Evolutionary conservation across 2,888 invertebrate species (phyloP), one percentile per base, ranked within the genome.

Genomic region (Caenorhabditis japonica): DNA sequence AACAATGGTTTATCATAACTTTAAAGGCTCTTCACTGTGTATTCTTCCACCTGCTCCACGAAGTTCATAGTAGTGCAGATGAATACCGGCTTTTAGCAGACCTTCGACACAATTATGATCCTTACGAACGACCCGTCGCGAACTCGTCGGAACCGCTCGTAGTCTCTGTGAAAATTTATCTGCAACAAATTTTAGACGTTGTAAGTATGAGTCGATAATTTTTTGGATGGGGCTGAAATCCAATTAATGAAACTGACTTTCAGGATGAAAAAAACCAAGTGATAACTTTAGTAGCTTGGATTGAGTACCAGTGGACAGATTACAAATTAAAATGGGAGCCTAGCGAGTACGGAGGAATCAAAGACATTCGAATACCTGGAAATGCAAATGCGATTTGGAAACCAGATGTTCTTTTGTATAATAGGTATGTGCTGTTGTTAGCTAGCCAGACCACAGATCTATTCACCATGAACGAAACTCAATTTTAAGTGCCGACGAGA

Each of bases 231-330:
- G 23, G 4, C 12, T 0, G 19, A 41, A 49, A 36, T 47, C 8
- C 15, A n/a, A 7, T 8, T 8, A 10, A 17, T 10, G n/a, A n/a
- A n/a, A n/a, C n/a, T n/a, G n/a, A 7, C 25, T 53, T 77, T 41
- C 27, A 83, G 82, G 82, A 84, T 41, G 82, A 82, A 49, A 84
- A 84, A 70, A 82, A 84, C 34, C 83, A 84, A 64, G 81, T 84
- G 13, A 79, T 84, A 17, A 82, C 81, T 4, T 55, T 84, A 51
- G 80, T 81, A 1, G 81, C 83, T 2, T 84, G 82, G 82, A 77
- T 84, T 33, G 79, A 83, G 75, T 84, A 84, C 51, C 83, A 77
- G 19, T 83, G 83, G 83, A 79, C 75, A n/a, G 83, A 83, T 61
- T 82, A 82, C 56, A 83, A 83, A 46, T 64, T 83, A 49, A 79